phyloP scores from a whole-genome alignment of 2,888 invertebrate species.

The Rugalucina vietnamica region DNA sequence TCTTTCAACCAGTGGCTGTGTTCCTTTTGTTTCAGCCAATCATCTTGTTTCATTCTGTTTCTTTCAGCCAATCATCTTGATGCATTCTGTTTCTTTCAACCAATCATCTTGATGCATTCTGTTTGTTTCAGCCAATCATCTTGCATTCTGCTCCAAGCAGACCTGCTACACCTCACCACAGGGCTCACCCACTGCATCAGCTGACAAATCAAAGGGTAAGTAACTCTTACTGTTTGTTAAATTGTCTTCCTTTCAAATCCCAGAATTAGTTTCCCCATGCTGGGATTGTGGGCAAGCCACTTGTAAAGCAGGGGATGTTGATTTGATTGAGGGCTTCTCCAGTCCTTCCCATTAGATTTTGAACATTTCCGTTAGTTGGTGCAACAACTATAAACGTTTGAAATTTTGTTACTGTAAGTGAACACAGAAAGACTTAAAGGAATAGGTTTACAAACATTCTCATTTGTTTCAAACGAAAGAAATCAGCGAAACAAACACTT shows the following conservation, averaged over 20 bases:
- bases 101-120: not conserved
- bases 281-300: too few relatives aligned
- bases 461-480: too few relatives aligned
- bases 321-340: too few relatives aligned
- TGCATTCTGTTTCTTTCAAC: not conserved
- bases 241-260: not conserved
- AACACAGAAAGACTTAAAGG: too few relatives aligned
- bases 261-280: not conserved
- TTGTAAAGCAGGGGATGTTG: too few relatives aligned
- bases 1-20: too few relatives aligned
- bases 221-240: not conserved
- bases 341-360: too few relatives aligned
- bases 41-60: not conserved
- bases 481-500: too few relatives aligned
- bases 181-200: conserved; percentile 1
- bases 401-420: too few relatives aligned
- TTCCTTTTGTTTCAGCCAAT: not conserved
- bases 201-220: conserved; percentile 15
- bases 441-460: too few relatives aligned
- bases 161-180: conserved; percentile 76
- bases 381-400: too few relatives aligned
- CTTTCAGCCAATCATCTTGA: not conserved
- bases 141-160: conserved; percentile 79
- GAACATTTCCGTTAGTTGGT: too few relatives aligned
- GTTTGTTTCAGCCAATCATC: conserved; percentile 80